A percentile compares a stretch with the other conserved stretches of the same genome.
These are phyloP conservation scores for Drosophila virilis DNA, from an alignment of 1,140 invertebrate species.

Conservation along the genomic window DNA sequence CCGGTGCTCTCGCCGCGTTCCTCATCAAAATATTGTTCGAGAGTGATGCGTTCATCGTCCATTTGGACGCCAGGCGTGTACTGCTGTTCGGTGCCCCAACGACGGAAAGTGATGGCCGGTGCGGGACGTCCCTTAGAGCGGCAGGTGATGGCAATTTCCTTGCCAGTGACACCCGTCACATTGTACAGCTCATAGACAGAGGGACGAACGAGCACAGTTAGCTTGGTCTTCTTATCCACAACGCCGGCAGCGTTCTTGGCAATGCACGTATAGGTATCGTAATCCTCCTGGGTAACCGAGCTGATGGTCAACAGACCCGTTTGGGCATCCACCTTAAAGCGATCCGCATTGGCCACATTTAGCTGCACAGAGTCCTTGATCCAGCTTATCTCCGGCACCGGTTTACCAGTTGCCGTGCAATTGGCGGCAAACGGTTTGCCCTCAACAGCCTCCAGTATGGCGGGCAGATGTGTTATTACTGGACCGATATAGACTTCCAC, in stretches of 20 bases:
- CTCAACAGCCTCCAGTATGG: conserved; percentile 89
- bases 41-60: conserved; percentile 87
- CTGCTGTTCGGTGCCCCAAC: conserved; percentile 85
- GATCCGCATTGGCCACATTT: conserved; percentile 88
- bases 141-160: conserved; percentile 89
- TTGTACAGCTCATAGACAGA: conserved; percentile 92
- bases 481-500: conserved; percentile 93
- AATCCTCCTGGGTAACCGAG: conserved; percentile 91
- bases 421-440: conserved; percentile 89
- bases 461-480: conserved; percentile 87
- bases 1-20: conserved; percentile 87
- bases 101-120: conserved; percentile 89
- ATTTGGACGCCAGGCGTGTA: conserved; percentile 87
- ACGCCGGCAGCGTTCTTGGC: conserved; percentile 92
- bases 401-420: conserved; percentile 93
- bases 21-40: conserved; percentile 86
- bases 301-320: conserved; percentile 90
- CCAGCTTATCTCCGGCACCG: conserved; percentile 92
- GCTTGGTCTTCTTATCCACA: conserved; percentile 86
- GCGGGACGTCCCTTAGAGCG: conserved; percentile 91
- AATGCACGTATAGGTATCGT: conserved; percentile 92
- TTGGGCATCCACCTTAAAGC: conserved; percentile 90
- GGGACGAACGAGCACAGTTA: conserved; percentile 90
- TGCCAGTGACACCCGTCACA: conserved; percentile 87
- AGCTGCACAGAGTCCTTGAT: conserved; percentile 88